Evolutionary conservation across 2,113 vertebrate genomes (phyloP).

Genomic region (Circaetus cinerascens): DNA sequence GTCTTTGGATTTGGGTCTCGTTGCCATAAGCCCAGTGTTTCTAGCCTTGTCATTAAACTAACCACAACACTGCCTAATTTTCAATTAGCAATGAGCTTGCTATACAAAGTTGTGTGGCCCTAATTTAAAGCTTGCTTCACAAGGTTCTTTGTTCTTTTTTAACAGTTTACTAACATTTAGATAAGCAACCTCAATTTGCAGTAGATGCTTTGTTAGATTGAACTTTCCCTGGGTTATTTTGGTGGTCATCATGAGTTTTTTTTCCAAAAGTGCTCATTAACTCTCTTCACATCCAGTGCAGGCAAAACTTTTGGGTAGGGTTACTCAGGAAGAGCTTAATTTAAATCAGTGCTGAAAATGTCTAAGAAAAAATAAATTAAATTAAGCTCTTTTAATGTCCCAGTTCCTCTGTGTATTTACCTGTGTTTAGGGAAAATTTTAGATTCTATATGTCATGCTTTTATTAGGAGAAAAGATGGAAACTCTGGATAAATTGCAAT

Average conservation of each 20-base stretch:
- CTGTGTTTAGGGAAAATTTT: neutral
- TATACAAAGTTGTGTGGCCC: slow-evolving; percentile 38
- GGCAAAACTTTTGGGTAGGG: neutral
- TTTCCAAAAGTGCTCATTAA: neutral
- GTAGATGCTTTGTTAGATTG: neutral
- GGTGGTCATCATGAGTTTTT: accelerated
- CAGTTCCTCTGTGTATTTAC: neutral
- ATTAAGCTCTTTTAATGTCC: neutral
- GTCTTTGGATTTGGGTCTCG: slow-evolving; percentile 70
- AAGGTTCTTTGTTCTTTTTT: slow-evolving; percentile 49
- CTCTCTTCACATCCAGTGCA: neutral
- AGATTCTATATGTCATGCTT: neutral
- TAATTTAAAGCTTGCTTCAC: slow-evolving; percentile 54
- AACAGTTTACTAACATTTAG: slow-evolving; percentile 66
- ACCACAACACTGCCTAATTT: slow-evolving; percentile 73
- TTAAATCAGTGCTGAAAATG: neutral
- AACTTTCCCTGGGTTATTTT: neutral
- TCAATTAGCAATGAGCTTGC: slow-evolving; percentile 50
- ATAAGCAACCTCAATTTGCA: slow-evolving; percentile 47
- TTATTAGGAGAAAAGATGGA: neutral
- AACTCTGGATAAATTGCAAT: neutral
- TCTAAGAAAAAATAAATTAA: neutral
- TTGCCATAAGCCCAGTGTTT: slow-evolving; percentile 67
- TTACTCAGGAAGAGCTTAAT: neutral
- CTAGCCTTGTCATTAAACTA: slow-evolving; percentile 72